Evolutionary conservation across 2,113 vertebrate genomes (phyloP).

Genomic region (Tringa solitaria): DNA sequence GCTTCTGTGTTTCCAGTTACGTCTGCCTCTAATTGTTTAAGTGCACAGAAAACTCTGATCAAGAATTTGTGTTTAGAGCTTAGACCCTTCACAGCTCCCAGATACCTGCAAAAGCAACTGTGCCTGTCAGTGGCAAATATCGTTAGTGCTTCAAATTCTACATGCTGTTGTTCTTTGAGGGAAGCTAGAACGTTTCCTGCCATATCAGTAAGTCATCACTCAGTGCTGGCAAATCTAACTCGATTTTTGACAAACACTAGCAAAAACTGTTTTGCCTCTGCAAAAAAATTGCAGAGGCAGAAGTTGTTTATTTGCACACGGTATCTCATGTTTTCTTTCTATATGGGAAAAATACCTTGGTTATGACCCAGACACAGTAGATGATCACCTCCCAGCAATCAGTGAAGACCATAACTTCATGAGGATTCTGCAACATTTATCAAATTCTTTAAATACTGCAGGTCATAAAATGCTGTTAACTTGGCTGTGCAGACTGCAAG

Average conservation of each 20-base stretch:
- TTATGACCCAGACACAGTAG: not conserved
- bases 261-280: not conserved
- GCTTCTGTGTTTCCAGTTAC: not conserved
- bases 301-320: not conserved
- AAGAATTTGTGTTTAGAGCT: not conserved
- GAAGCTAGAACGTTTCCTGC: not conserved
- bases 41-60: not conserved
- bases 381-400: fast-evolving
- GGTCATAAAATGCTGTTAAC: not conserved
- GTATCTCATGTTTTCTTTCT: not conserved
- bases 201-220: not conserved
- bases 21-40: not conserved
- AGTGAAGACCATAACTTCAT: not conserved
- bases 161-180: not conserved
- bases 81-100: not conserved
- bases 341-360: not conserved
- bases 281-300: not conserved
- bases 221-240: not conserved
- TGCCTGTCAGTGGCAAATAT: not conserved
- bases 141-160: not conserved
- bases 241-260: not conserved
- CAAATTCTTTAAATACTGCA: not conserved
- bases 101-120: not conserved
- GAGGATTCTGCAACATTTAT: not conserved
- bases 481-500: not conserved